A percentile compares a stretch with the other conserved stretches of the same genome.
These are phyloP conservation scores for Idaea aversata DNA, from an alignment of 2,888 invertebrate genomes.

Conservation along the genomic window DNA sequence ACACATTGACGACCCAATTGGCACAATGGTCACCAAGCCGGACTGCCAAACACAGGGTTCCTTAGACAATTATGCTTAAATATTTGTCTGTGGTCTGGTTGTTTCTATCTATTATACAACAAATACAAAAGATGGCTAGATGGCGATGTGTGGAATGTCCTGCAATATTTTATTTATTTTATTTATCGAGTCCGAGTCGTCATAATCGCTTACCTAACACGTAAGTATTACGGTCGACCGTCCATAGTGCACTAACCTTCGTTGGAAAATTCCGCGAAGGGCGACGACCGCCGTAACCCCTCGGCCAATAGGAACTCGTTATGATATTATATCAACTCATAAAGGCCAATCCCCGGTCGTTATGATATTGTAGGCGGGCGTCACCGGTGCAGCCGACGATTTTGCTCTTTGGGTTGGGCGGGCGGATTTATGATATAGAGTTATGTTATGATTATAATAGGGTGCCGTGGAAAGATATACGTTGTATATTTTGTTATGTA, in stretches of 20 bases:
- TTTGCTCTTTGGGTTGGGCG: constrained; percentile 65
- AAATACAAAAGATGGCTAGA: no score
- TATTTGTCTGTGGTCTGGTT: no score
- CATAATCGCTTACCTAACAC: constrained; percentile 61
- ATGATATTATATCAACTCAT: constrained; percentile 83
- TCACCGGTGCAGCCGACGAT: constrained; percentile 50
- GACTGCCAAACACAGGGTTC: no score
- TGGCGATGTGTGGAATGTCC: no score
- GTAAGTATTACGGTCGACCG: constrained; percentile 27
- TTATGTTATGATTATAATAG: constrained; percentile 77
- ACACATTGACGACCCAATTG: no score
- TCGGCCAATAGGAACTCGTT: constrained; percentile 79
- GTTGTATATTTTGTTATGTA: constrained; percentile 37
- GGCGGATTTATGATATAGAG: constrained; percentile 75
- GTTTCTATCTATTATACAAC: no score
- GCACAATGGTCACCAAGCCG: no score
- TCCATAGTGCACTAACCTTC: constrained; percentile 64
- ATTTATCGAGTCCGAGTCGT: constrained; percentile 64
- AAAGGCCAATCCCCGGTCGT: constrained; percentile 77
- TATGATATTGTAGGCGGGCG: constrained; percentile 80
- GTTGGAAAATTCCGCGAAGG: constrained; percentile 44
- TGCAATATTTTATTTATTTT: no score
- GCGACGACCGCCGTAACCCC: constrained; percentile 51
- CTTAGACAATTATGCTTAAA: no score
- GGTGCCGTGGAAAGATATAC: constrained; percentile 38